Evolutionary conservation across 2,113 vertebrate genomes (phyloP).

Genomic region (Ptyas mucosa): DNA sequence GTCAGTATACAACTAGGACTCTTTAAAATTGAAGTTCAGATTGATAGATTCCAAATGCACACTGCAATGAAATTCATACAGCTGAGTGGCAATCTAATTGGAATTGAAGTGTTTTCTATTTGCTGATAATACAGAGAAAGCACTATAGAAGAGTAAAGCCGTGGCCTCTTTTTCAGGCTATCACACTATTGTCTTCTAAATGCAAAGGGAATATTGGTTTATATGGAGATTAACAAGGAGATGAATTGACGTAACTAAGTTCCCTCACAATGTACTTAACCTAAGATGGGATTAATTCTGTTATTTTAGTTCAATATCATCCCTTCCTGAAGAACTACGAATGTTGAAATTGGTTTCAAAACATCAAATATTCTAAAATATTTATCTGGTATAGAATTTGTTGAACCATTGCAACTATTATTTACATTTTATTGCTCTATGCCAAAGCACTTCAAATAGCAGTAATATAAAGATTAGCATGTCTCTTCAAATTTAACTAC

Average conservation of each 20-base stretch:
- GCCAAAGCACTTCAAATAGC: constrained; percentile 1
- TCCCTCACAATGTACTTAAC: neutral
- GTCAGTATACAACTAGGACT: neutral
- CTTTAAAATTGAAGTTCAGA: neutral
- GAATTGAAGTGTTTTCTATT: neutral
- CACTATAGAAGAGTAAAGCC: neutral
- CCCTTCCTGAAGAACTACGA: neutral
- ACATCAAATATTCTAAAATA: constrained; percentile 4
- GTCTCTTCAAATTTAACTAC: constrained; percentile 5
- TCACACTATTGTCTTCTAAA: neutral
- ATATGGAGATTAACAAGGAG: constrained; percentile 1
- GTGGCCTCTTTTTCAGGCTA: neutral
- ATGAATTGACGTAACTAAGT: neutral
- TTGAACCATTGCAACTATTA: neutral
- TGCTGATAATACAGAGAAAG: neutral
- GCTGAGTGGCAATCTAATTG: neutral
- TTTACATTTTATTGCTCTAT: constrained; percentile 9
- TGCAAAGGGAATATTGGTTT: constrained; percentile 11
- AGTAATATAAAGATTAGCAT: constrained; percentile 4
- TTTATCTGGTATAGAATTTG: neutral
- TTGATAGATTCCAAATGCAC: neutral
- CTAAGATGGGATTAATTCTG: constrained; percentile 9
- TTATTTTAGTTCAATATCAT: neutral
- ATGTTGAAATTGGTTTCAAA: neutral
- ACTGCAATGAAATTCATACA: neutral